Evolutionary conservation across 2,797 vertebrate species (phyloP).

Genomic region (Hemibagrus guttatus): DNA sequence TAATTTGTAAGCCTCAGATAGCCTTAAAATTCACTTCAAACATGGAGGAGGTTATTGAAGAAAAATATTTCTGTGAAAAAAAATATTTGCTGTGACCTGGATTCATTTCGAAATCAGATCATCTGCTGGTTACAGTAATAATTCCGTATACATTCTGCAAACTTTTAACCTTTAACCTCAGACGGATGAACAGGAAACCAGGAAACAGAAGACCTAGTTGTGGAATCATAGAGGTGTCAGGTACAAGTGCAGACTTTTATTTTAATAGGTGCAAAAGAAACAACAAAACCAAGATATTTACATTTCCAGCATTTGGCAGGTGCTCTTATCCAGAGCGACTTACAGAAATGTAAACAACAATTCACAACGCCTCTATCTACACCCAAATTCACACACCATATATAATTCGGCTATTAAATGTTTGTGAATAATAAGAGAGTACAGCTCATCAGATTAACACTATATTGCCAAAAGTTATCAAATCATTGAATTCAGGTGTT

Average conservation of each 20-base stretch:
- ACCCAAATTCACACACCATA: not conserved
- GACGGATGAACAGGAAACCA: not conserved
- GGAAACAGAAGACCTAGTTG: not conserved
- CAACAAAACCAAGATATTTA: too few relatives aligned
- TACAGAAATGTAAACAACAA: too few relatives aligned
- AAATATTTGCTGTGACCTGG: not conserved
- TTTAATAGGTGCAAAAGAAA: too few relatives aligned
- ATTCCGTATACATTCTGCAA: not conserved
- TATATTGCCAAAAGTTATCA: too few relatives aligned
- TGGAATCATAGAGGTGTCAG: too few relatives aligned
- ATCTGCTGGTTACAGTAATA: not conserved
- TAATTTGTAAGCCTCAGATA: not conserved
- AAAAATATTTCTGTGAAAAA: not conserved
- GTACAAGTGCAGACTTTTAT: too few relatives aligned
- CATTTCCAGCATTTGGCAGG: too few relatives aligned
- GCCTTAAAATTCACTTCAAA: not conserved
- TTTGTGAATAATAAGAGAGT: not conserved
- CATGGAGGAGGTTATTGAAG: not conserved
- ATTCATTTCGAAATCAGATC: not conserved
- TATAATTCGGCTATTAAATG: not conserved
- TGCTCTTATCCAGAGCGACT: too few relatives aligned
- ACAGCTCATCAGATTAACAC: not conserved
- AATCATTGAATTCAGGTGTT: too few relatives aligned
- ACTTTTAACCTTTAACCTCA: not conserved
- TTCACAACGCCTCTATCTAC: too few relatives aligned